Base-by-base conservation (phyloP, 2,888 invertebrate genomes). In the Cremastinae sp. region DNA sequence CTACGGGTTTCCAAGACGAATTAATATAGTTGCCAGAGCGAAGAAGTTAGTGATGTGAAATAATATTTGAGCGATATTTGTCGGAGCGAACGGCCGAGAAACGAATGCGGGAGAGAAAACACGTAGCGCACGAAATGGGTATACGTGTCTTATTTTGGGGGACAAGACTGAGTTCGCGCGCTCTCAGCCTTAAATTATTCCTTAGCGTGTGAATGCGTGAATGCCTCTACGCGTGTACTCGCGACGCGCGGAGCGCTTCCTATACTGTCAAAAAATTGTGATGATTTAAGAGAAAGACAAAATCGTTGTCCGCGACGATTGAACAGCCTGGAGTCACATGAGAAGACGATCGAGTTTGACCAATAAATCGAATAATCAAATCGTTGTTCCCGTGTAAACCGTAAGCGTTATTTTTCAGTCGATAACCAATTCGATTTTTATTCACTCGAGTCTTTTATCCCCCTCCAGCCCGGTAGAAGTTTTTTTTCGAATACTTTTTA, bases 81-180 rank as follows among this genome's bases (percentile, higher is more conserved):
- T 16, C 18, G 36, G 8, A 34, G 22, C 53, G 34, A 74, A 68
- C 36, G 22, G 51, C 36, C 16, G 9, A 14, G 36, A 38, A 18
- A 62, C 45, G 41, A 53, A 12, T 4, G 45, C 64, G 12, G n/a
- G 41, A 64, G n/a, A 34, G 68, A 36, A 51, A 28, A 66, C 43
- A 59, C 28, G 66, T 75, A 56, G 68, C 72, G 56, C 45, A 68
- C 58, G 34, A 66, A 76, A 65, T 75, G 64, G 69, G 70, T 66
- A 70, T 74, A 66, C 70, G 70, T 77, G 73, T 70, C 73, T 73
- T 71, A 68, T 54, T n/a, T 58, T 36, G 77, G 70, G 54, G 74
- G 70, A 70, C 74, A 70, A 77, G 77, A 77, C 74, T 73, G 76
- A 77, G 77, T 70, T 69, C 54, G 73, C 47, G 76, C 76, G 64